phyloP scores from a whole-genome alignment of 2,113 vertebrate species.

The Sinosuthora webbiana region DNA sequence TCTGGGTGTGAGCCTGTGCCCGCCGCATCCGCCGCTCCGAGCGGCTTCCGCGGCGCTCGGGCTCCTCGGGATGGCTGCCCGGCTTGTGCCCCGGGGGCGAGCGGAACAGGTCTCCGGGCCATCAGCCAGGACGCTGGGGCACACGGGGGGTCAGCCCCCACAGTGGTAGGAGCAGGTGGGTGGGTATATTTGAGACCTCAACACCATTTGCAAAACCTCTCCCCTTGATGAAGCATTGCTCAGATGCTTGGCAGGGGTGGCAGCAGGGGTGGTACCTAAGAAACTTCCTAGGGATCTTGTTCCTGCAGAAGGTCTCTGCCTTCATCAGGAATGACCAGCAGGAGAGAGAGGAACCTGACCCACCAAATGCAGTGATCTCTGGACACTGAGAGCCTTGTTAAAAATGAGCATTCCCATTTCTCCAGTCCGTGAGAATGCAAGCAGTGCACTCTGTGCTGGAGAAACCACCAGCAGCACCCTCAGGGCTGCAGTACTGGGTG shows the following conservation, averaged over 20 bases:
- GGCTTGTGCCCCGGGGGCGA: not conserved
- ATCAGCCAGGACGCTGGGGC: accelerated
- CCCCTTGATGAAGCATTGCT: not conserved
- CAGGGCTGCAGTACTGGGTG: not conserved
- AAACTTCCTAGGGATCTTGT: not conserved
- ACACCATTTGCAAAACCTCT: not conserved
- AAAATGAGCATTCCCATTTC: not conserved
- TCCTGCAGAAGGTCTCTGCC: not conserved
- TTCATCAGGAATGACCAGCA: not conserved
- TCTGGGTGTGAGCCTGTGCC: not conserved
- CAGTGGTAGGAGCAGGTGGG: not conserved
- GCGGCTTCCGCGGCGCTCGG: not conserved
- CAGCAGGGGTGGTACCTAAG: not conserved
- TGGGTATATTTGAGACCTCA: not conserved
- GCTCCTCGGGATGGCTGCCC: not conserved
- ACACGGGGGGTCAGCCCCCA: not conserved
- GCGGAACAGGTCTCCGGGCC: not conserved
- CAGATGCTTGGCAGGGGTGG: not conserved
- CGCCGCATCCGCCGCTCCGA: not conserved
- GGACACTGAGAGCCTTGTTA: not conserved
- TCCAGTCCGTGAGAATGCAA: not conserved
- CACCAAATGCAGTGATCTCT: not conserved
- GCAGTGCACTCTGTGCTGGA: not conserved
- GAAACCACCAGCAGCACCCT: not conserved
- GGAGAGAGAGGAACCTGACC: not conserved